Conservation (phyloP, 2,888 invertebrate species). For the Brachypalpus laphriformis region DNA sequence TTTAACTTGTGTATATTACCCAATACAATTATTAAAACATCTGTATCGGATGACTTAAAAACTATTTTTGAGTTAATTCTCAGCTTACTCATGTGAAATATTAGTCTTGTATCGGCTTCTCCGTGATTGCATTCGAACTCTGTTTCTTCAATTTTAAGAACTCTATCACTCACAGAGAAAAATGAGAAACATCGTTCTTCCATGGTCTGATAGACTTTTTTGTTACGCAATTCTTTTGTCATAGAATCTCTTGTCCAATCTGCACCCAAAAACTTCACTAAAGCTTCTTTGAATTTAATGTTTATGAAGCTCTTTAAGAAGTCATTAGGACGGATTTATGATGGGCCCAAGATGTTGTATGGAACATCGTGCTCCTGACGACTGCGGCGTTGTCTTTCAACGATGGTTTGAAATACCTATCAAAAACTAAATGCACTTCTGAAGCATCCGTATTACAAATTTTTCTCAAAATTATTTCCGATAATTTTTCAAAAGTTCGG, state of each 20-base stretch:
- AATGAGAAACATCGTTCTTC: neutral
- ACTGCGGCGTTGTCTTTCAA: constrained; percentile 6
- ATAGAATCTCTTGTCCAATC: neutral
- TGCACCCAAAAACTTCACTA: constrained; percentile 29
- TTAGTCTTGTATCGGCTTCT: constrained; percentile 50
- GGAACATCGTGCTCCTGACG: constrained; percentile 2
- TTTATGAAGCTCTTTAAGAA: constrained; percentile 26
- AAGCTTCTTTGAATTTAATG: constrained; percentile 29
- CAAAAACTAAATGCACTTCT: constrained; percentile 26
- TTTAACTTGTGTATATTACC: constrained; percentile 3
- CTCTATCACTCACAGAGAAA: neutral
- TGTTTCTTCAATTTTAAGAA: neutral
- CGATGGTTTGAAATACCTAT: neutral
- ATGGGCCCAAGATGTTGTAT: neutral
- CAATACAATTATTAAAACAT: constrained; percentile 34
- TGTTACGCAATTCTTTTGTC: neutral
- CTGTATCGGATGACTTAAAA: constrained; percentile 29
- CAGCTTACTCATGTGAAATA: constrained; percentile 5
- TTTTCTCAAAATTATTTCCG: constrained; percentile 1
- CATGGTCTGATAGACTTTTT: constrained; percentile 19
- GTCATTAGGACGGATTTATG: constrained; percentile 2
- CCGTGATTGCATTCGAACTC: constrained; percentile 61
- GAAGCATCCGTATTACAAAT: neutral
- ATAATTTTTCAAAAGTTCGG: neutral
- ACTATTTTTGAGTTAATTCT: neutral